These are phyloP conservation scores for Tetragonula clypearis DNA, from an alignment of 1,140 invertebrate genomes.

Conservation along the genomic window DNA sequence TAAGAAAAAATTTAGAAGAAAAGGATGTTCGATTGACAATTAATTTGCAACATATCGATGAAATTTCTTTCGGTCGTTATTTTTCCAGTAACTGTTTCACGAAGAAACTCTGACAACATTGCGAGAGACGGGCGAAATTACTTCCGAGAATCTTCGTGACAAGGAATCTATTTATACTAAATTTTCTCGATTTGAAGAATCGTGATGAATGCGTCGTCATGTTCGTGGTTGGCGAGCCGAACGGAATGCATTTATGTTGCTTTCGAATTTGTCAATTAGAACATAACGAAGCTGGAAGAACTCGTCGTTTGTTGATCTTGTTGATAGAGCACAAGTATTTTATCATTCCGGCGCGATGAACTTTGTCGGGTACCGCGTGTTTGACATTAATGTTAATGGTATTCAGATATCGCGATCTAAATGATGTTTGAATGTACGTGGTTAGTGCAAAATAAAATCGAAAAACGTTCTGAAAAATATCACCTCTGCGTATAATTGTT, in stretches of 20 bases:
- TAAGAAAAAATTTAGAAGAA: background rate
- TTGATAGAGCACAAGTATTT: slow-evolving; percentile 2
- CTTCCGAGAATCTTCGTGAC: background rate
- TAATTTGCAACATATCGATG: background rate
- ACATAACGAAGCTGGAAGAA: background rate
- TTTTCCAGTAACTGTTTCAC: too few species aligned
- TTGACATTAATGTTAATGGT: slow-evolving; percentile 56
- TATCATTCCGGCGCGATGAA: slow-evolving; percentile 40
- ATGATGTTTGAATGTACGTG: slow-evolving; percentile 61
- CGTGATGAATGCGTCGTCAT: background rate
- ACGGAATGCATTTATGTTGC: background rate
- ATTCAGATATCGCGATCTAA: slow-evolving; percentile 53
- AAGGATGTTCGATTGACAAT: background rate
- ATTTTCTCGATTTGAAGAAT: background rate
- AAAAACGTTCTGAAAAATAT: slow-evolving; percentile 17
- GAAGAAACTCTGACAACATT: background rate
- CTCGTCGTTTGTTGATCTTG: slow-evolving; percentile 11
- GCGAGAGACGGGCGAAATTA: too few species aligned
- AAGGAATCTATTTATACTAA: background rate
- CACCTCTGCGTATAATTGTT: background rate
- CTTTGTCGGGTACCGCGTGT: slow-evolving; percentile 53
- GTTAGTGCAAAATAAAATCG: slow-evolving; percentile 56
- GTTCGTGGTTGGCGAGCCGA: background rate
- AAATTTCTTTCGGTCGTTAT: too few species aligned
- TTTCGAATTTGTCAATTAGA: slow-evolving; percentile 35